Conservation (phyloP, 2,113 vertebrate species). For the Oryzias curvinotus region DNA sequence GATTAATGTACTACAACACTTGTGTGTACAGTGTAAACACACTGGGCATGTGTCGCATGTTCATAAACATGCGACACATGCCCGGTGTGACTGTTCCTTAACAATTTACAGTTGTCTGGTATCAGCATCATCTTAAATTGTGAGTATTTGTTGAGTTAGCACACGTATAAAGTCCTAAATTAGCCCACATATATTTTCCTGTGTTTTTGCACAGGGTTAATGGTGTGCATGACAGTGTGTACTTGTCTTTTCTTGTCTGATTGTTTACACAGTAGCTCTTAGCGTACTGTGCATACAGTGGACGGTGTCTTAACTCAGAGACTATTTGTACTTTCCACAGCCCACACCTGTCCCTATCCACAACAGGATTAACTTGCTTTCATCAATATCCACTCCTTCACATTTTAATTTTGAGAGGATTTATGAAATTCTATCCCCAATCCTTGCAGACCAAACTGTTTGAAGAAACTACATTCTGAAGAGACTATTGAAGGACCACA, state of each 20-base stretch:
- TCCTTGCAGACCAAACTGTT: conserved; percentile 45
- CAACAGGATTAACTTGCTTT: conserved; percentile 51
- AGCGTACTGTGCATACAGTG: neutral
- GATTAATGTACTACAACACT: too few relatives aligned
- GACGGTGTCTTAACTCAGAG: conserved; percentile 30
- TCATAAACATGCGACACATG: too few relatives aligned
- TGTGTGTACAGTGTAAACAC: too few relatives aligned
- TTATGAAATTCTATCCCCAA: conserved; percentile 47
- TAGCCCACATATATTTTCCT: neutral
- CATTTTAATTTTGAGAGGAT: conserved; percentile 64
- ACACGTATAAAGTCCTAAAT: neutral
- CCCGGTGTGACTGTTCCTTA: too few relatives aligned
- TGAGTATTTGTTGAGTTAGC: too few relatives aligned
- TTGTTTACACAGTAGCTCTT: neutral
- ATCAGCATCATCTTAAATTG: too few relatives aligned
- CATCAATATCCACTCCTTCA: conserved; percentile 45
- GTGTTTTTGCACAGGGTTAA: neutral
- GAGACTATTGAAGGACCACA: conserved; percentile 21
- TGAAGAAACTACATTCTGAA: conserved; percentile 44
- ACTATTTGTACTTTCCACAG: conserved; percentile 45
- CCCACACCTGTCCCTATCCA: conserved; percentile 48
- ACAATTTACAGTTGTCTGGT: too few relatives aligned
- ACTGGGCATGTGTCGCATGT: too few relatives aligned
- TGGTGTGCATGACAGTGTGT: neutral
- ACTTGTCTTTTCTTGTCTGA: neutral